Percentiles rank a stretch among this genome's conserved stretches.
These are phyloP conservation scores for Leucosticte australis DNA, from an alignment of 2,113 vertebrate genomes.

Conservation along the genomic window DNA sequence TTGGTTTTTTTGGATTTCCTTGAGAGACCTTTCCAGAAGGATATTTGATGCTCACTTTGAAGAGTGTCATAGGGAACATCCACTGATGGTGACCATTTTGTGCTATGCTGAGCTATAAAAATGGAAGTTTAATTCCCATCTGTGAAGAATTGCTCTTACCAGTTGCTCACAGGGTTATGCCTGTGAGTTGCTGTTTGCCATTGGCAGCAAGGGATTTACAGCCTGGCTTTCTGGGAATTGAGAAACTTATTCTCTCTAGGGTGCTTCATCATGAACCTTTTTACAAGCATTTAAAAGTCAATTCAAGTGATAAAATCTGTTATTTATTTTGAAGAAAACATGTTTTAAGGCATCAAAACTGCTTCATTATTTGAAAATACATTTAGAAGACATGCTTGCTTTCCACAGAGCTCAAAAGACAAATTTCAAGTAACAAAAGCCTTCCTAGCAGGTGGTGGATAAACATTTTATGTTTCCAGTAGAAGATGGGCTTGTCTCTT, in stretches of 20 bases:
- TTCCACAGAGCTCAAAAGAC: conserved; percentile 28
- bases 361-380: conserved; percentile 56
- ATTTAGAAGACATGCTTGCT: conserved; percentile 10
- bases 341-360: conserved; percentile 47
- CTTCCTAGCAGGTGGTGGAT: conserved; percentile 57
- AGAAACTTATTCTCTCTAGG: conserved; percentile 24
- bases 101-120: not conserved
- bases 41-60: not conserved
- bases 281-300: conserved; percentile 50
- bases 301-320: conserved; percentile 51
- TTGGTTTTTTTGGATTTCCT: not conserved
- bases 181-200: not conserved
- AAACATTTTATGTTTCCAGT: conserved; percentile 54
- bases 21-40: not conserved
- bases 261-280: conserved; percentile 4
- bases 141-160: not conserved
- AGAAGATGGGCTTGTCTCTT: not conserved
- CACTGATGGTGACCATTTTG: not conserved
- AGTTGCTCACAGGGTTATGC: not conserved
- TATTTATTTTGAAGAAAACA: conserved; percentile 56
- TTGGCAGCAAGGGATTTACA: not conserved
- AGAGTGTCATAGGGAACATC: not conserved
- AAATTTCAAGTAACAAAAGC: conserved; percentile 58
- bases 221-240: not conserved
- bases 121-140: not conserved